Percentiles rank a stretch among this genome's conserved stretches.
Conservation (phyloP, 2,888 invertebrate species). For the Antheraea assamensis region DNA sequence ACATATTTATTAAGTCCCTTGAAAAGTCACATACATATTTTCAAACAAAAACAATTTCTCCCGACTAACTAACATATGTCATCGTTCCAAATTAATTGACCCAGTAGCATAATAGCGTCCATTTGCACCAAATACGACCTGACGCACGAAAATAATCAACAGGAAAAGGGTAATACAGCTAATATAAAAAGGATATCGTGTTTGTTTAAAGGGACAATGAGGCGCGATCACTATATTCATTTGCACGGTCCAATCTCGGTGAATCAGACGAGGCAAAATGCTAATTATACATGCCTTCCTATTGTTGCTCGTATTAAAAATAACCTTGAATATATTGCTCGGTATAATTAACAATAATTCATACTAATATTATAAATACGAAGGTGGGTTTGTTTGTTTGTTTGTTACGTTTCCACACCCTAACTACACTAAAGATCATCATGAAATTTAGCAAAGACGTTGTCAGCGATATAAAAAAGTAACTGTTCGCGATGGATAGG, state of each 20-base stretch:
- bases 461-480: too few species aligned
- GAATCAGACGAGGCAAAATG: constrained; percentile 13
- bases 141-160: constrained; percentile 44
- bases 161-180: constrained; percentile 49
- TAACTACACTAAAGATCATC: too few species aligned
- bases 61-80: neutral
- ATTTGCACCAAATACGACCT: constrained; percentile 34
- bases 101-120: neutral
- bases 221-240: constrained; percentile 30
- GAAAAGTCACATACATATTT: neutral
- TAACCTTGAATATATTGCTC: neutral
- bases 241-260: constrained; percentile 23
- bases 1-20: neutral
- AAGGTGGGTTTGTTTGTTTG: too few species aligned
- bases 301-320: neutral
- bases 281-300: constrained; percentile 11
- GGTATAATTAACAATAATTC: neutral
- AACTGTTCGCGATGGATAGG: too few species aligned
- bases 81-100: constrained; percentile 9
- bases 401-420: too few species aligned
- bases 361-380: neutral
- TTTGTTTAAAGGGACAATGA: constrained; percentile 48
- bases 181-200: constrained; percentile 63
- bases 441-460: too few species aligned
- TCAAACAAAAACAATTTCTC: neutral